Base-by-base conservation (phyloP, 2,888 invertebrate species). In the Trichopria drosophilae region DNA sequence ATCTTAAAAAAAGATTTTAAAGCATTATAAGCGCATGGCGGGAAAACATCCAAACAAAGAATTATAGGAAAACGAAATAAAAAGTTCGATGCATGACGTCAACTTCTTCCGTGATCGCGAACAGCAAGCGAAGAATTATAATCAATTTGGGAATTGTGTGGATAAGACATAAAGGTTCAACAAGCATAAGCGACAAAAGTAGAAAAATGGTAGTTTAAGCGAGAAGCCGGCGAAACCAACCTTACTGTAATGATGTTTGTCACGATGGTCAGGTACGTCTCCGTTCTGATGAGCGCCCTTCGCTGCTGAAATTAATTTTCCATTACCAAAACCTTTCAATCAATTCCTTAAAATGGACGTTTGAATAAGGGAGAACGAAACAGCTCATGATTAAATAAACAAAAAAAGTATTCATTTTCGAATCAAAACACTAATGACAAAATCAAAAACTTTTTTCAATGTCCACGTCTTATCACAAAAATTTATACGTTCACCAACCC, bases 211-310 rank as follows among this genome's bases (percentile, higher is more conserved):
- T n/a, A n/a, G n/a, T n/a, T n/a, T n/a, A n/a, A n/a, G n/a, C n/a
- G n/a, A n/a, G n/a, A n/a, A n/a, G n/a, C n/a, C n/a, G n/a, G n/a
- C n/a, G n/a, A n/a, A n/a, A 72, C 79, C 77, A 79, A 88, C 89
- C 80, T 88, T 82, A 74, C 83, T 82, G 68, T 87, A 85, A 71
- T 82, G 82, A 69, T 88, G 88, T 73, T 88, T 88, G 64, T 89
- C 89, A 63, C 88, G 82, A 63, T 82, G 81, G 61, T 80, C 84
- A 16, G 76, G 73, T 57, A 85, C 79, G 53, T 88, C 88, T 44
- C 90, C 90, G 71, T 90, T 90, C 77, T 87, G 88, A 75, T 86
- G 86, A 47, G 81, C 79, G 64, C 82, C 76, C 74, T 84, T 78
- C 68, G 79, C 84, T 83, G 74, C 50, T 59, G 37, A 54, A 54